Evolutionary conservation across 2,888 invertebrate species (phyloP).

Genomic region (Melinopterus prodromus): DNA sequence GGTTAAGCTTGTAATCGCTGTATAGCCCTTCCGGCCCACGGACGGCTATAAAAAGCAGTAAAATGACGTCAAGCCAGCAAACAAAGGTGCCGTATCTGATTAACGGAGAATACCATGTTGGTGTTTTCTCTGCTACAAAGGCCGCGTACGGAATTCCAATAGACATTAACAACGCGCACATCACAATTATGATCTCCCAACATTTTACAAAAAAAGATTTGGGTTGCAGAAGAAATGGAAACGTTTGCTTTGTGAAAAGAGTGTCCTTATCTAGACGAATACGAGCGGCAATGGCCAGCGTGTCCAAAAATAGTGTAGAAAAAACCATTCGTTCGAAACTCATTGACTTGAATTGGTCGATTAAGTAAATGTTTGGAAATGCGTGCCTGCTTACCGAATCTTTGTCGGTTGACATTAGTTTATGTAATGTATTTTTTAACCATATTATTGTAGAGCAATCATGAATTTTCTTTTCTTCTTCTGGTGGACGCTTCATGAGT

Average conservation of each 20-base stretch:
- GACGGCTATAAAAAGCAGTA: conserved; percentile 34
- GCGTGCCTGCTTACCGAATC: conserved; percentile 28
- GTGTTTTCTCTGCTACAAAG: conserved; percentile 25
- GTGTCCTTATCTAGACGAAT: conserved; percentile 35
- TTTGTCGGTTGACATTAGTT: conserved; percentile 37
- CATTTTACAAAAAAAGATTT: conserved; percentile 27
- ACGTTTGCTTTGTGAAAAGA: conserved; percentile 35
- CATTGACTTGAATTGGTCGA: conserved; percentile 32
- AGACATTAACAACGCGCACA: conserved; percentile 21
- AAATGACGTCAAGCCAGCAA: conserved; percentile 34
- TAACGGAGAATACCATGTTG: conserved; percentile 23
- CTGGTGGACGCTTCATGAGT: background rate
- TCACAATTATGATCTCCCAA: conserved; percentile 33
- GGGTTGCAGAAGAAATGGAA: conserved; percentile 38
- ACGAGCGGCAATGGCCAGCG: conserved; percentile 37
- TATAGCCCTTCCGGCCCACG: background rate
- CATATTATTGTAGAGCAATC: conserved; percentile 31
- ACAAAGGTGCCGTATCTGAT: background rate
- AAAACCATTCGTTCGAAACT: conserved; percentile 31
- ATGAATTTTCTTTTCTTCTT: background rate
- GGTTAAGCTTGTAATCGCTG: conserved; percentile 26
- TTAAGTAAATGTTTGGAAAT: conserved; percentile 38
- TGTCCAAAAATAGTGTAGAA: conserved; percentile 35
- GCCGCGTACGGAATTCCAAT: conserved; percentile 35
- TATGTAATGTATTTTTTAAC: conserved; percentile 40